Evolutionary conservation across 1,140 invertebrate genomes (phyloP).

Genomic region (Microplitis mediator): DNA sequence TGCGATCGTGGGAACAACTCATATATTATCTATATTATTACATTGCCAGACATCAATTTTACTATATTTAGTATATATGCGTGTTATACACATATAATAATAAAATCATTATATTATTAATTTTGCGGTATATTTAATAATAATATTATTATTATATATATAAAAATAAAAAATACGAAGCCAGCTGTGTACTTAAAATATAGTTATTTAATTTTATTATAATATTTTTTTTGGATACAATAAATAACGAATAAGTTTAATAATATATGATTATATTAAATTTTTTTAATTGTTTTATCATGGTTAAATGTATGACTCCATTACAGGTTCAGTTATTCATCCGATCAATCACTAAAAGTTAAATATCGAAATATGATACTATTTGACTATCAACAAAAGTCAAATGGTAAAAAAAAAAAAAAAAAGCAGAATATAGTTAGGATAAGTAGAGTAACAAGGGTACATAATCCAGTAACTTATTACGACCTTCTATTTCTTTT

Average conservation of each 20-base stretch:
- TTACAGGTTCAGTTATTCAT: conserved; percentile 44
- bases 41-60: neutral
- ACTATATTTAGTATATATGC: neutral
- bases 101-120: too few species aligned
- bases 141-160: too few species aligned
- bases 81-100: neutral
- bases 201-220: too few species aligned
- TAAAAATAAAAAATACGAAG: too few species aligned
- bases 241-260: too few species aligned
- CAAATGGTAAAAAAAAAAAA: neutral
- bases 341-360: conserved; percentile 49
- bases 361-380: conserved; percentile 49
- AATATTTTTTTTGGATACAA: too few species aligned
- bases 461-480: neutral
- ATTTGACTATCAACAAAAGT: conserved; percentile 40
- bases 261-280: too few species aligned
- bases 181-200: too few species aligned
- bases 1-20: neutral
- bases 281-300: too few species aligned
- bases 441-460: too few species aligned
- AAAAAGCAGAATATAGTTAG: neutral
- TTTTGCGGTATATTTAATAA: too few species aligned
- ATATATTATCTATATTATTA: neutral
- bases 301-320: neutral
- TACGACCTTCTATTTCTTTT: too few species aligned